Evolutionary conservation across 2,113 vertebrate genomes (phyloP).

Genomic region (Thermophis baileyi): DNA sequence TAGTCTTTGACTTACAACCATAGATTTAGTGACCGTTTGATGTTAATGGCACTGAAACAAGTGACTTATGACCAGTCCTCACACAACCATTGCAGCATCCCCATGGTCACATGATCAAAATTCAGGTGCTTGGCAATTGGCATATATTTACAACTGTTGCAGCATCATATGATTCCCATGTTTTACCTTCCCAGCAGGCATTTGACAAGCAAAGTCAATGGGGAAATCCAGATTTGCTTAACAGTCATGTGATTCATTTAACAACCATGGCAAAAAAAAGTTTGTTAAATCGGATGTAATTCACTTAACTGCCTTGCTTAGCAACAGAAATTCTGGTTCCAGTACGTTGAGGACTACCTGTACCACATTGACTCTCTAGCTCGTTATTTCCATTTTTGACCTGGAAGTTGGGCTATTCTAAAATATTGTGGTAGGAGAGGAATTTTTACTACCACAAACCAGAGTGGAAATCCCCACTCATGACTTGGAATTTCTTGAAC

Average conservation of each 20-base stretch:
- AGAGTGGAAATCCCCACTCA: background rate
- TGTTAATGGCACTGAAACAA: no score
- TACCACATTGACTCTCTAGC: background rate
- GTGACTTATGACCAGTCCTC: no score
- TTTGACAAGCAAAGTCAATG: background rate
- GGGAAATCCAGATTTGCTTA: background rate
- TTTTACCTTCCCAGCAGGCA: background rate
- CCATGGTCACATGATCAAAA: no score
- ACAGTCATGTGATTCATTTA: background rate
- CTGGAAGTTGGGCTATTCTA: background rate
- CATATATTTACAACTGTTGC: no score
- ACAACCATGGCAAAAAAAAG: background rate
- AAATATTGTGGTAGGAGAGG: background rate
- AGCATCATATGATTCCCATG: background rate
- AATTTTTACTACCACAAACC: background rate
- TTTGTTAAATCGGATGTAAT: background rate
- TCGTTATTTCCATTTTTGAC: background rate
- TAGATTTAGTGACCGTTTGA: no score
- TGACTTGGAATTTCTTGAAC: background rate
- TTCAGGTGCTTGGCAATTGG: no score
- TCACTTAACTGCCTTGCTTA: background rate
- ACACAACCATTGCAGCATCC: no score
- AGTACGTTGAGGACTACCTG: background rate
- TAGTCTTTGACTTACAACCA: no score
- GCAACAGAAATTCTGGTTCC: background rate